These are phyloP conservation scores for Acronicta aceris DNA, from an alignment of 2,888 invertebrate genomes.

Conservation along the genomic window DNA sequence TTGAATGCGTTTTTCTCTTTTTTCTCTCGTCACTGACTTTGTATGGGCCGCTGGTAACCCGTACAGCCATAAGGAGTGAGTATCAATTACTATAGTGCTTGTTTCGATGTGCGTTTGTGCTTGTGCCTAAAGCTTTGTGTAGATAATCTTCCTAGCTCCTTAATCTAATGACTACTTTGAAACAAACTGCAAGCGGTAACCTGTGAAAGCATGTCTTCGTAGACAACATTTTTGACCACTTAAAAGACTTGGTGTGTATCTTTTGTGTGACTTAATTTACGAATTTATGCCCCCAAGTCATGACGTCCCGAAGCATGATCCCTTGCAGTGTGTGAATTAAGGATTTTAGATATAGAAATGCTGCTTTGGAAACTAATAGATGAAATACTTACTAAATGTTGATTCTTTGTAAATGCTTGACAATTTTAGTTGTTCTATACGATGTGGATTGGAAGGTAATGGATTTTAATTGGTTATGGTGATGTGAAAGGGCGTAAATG, in stretches of 20 bases:
- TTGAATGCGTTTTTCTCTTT: slow-evolving; percentile 90
- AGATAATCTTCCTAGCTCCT: slow-evolving; percentile 83
- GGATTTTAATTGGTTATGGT: slow-evolving; percentile 87
- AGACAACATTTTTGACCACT: slow-evolving; percentile 64
- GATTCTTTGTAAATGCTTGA: slow-evolving; percentile 87
- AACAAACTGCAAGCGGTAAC: slow-evolving; percentile 87
- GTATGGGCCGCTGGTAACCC: slow-evolving; percentile 92
- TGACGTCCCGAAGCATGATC: slow-evolving; percentile 78
- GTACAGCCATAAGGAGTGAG: slow-evolving; percentile 92
- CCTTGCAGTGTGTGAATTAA: slow-evolving; percentile 86
- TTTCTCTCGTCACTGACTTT: slow-evolving; percentile 91
- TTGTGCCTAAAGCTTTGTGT: slow-evolving; percentile 86
- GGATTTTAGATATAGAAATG: slow-evolving; percentile 78
- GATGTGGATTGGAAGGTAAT: slow-evolving; percentile 89
- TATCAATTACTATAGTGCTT: slow-evolving; percentile 91
- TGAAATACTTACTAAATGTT: slow-evolving; percentile 83
- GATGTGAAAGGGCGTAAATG: slow-evolving; percentile 86
- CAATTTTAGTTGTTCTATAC: slow-evolving; percentile 87
- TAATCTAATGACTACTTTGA: slow-evolving; percentile 69
- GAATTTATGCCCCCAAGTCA: slow-evolving; percentile 72
- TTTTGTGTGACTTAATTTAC: slow-evolving; percentile 61
- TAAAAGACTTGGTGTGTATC: slow-evolving; percentile 77
- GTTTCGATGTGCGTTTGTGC: slow-evolving; percentile 87
- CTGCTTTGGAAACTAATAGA: slow-evolving; percentile 82
- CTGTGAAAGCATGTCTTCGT: slow-evolving; percentile 76